These are phyloP conservation scores for Stratiomys singularior DNA, from an alignment of 2,888 invertebrate species.

Conservation along the genomic window DNA sequence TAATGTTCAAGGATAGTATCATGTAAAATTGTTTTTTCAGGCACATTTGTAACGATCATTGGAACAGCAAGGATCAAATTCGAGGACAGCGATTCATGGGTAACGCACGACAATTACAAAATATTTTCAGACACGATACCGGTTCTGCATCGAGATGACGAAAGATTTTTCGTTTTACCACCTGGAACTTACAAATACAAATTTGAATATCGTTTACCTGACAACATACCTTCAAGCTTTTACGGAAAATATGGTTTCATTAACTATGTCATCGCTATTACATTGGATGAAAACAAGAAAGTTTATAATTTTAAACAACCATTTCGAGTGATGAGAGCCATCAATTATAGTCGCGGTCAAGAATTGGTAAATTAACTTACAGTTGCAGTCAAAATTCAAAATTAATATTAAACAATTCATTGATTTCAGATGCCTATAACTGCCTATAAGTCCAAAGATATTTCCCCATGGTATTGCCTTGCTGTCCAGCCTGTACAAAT, in stretches of 20 bases:
- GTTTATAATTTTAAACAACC: conserved; percentile 27
- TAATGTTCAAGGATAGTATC: too few relatives aligned
- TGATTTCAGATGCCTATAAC: conserved; percentile 25
- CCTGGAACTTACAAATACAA: conserved; percentile 37
- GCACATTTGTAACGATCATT: conserved; percentile 23
- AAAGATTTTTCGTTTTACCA: conserved; percentile 35
- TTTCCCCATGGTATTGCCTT: conserved; percentile 43
- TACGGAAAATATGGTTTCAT: conserved; percentile 37
- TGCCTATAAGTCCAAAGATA: conserved; percentile 27
- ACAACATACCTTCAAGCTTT: conserved; percentile 38
- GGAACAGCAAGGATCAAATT: conserved; percentile 29
- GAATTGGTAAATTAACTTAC: conserved; percentile 13
- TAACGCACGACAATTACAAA: conserved; percentile 33
- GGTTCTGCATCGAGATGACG: conserved; percentile 25
- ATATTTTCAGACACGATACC: conserved; percentile 22
- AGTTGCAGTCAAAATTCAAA: not conserved
- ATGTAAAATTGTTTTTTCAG: not conserved
- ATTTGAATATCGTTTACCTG: conserved; percentile 34
- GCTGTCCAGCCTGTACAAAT: conserved; percentile 28
- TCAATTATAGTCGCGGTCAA: conserved; percentile 39
- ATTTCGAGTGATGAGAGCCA: conserved; percentile 30
- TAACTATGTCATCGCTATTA: conserved; percentile 18
- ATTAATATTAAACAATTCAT: not conserved
- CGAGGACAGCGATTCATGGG: conserved; percentile 34
- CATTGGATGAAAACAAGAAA: conserved; percentile 26